phyloP scores from a whole-genome alignment of 2,797 vertebrate species.

The Amniataba percoides region DNA sequence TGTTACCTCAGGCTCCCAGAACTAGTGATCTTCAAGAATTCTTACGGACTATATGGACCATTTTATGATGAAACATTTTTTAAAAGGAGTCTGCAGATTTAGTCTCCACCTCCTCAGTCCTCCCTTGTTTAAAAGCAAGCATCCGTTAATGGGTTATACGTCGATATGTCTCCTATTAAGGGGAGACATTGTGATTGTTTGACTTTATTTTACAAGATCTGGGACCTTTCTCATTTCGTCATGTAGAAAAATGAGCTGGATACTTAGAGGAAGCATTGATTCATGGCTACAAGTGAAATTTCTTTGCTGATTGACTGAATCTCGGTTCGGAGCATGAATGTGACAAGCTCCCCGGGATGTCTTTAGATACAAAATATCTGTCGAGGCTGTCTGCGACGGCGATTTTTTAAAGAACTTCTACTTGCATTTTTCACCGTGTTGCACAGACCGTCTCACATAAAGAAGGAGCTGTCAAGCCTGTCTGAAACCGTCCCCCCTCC shows the following conservation, averaged over 20 bases:
- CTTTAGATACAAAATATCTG: constrained; percentile 45
- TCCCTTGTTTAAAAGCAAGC: background rate
- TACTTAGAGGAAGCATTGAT: constrained; percentile 16
- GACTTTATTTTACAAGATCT: constrained; percentile 12
- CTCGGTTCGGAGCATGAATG: constrained; percentile 11
- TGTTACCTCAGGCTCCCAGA: constrained; percentile 29
- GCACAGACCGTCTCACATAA: constrained; percentile 13
- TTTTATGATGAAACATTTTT: constrained; percentile 42
- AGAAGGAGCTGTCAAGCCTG: constrained; percentile 23
- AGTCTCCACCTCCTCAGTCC: background rate
- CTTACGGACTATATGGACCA: constrained; percentile 15
- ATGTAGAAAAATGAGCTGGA: background rate
- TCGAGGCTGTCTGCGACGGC: constrained; percentile 13
- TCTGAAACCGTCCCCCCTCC: background rate
- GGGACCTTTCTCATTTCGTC: background rate
- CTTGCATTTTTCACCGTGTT: constrained; percentile 30
- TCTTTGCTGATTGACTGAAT: constrained; percentile 25
- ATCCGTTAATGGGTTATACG: background rate
- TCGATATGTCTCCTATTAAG: background rate
- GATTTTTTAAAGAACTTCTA: constrained; percentile 25
- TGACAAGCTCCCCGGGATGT: constrained; percentile 32
- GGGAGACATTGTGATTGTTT: background rate
- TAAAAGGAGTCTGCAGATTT: constrained; percentile 14
- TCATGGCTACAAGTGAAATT: constrained; percentile 12
- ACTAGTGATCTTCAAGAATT: constrained; percentile 23